These are phyloP conservation scores for Drosophila erecta DNA, from an alignment of 1,140 invertebrate species.

Conservation along the genomic window DNA sequence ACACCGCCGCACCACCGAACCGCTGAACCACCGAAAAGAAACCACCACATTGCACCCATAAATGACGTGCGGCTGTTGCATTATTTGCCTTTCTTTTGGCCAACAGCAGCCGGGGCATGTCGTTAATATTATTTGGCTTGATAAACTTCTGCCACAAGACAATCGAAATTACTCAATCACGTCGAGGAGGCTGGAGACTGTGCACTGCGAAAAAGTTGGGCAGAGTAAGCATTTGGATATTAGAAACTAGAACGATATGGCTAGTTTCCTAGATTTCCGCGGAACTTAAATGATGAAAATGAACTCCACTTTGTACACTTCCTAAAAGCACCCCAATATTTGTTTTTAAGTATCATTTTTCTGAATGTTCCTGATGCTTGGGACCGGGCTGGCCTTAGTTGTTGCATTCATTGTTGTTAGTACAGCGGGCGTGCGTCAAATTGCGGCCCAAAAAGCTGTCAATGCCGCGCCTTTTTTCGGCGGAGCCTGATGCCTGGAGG, in stretches of 20 bases:
- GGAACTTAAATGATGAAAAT: too few species aligned
- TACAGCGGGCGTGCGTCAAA: constrained; percentile 64
- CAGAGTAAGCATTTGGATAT: too few species aligned
- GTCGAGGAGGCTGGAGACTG: constrained; percentile 29
- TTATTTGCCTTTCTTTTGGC: constrained; percentile 78
- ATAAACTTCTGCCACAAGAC: constrained; percentile 83
- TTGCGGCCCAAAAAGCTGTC: constrained; percentile 61
- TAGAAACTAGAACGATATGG: too few species aligned
- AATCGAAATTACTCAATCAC: constrained; percentile 83
- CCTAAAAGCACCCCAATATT: too few species aligned
- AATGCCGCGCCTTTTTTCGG: constrained; percentile 59
- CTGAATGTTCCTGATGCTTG: constrained; percentile 4
- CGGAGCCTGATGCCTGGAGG: constrained; percentile 20
- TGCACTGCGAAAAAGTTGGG: constrained; percentile 21
- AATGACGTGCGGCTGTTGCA: constrained; percentile 76
- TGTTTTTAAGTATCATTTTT: background rate
- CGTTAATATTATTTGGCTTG: constrained; percentile 83
- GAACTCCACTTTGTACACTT: too few species aligned
- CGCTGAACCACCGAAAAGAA: constrained; percentile 1
- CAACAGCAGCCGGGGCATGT: constrained; percentile 67
- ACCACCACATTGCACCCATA: constrained; percentile 61
- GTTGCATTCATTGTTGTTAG: constrained; percentile 22
- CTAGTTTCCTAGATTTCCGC: too few species aligned
- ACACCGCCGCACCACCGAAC: constrained; percentile 4
- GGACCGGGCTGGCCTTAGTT: constrained; percentile 25